Conservation (phyloP, 1,140 invertebrate genomes). For the Streblospio benedicti region DNA sequence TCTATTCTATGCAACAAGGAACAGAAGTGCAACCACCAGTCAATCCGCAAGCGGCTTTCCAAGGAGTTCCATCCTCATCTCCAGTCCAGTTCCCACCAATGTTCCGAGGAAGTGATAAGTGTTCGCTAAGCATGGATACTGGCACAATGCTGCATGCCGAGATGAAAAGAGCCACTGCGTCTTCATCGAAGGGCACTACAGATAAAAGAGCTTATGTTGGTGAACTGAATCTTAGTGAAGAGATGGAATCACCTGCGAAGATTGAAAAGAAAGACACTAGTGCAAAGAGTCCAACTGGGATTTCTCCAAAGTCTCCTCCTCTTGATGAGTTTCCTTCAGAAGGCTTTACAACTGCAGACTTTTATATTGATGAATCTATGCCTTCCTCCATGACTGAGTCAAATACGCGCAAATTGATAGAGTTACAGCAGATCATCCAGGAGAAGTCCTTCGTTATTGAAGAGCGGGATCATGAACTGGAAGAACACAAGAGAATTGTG, state of each 20-base stretch:
- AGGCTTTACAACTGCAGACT: conserved; percentile 69
- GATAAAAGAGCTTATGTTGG: not conserved
- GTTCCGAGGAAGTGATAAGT: too few relatives aligned
- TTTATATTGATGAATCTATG: conserved; percentile 75
- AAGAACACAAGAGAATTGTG: conserved; percentile 4
- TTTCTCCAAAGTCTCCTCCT: not conserved
- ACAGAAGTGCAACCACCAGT: too few relatives aligned
- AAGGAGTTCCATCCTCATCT: too few relatives aligned
- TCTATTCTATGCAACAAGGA: too few relatives aligned
- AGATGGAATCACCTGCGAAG: not conserved
- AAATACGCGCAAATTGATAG: conserved; percentile 23
- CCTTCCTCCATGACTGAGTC: conserved; percentile 46
- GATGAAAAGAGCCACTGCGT: too few relatives aligned
- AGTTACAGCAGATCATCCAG: conserved; percentile 34
- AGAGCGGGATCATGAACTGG: conserved; percentile 17
- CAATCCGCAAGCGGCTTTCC: too few relatives aligned
- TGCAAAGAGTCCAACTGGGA: not conserved
- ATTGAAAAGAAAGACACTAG: not conserved
- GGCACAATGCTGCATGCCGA: not conserved
- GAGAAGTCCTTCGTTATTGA: conserved; percentile 32
- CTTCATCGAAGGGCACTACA: not conserved
- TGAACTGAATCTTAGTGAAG: not conserved
- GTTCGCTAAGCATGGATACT: not conserved
- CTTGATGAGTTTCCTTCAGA: conserved; percentile 32
- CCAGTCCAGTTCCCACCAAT: too few relatives aligned